phyloP scores from a whole-genome alignment of 92 coral and sea anemone species.

The Nematostella vectensis region DNA sequence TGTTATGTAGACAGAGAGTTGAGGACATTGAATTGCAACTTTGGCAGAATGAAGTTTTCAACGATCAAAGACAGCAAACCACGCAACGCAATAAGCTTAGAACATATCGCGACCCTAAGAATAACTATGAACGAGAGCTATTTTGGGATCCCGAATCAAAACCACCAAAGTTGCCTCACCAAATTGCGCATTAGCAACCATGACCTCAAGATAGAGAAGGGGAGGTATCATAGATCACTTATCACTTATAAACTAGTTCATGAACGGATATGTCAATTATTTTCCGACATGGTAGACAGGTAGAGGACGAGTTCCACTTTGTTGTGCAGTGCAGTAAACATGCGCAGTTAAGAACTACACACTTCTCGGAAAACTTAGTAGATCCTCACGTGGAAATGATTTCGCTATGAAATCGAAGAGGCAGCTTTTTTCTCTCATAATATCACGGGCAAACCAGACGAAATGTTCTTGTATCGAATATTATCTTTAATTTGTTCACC shows the following conservation, averaged over 20 bases:
- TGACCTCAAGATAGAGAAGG: neutral
- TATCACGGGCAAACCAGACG: too few species aligned
- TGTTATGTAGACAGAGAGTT: neutral
- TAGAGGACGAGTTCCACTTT: neutral
- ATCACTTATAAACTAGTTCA: neutral
- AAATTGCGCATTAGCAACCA: neutral
- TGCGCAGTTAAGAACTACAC: too few species aligned
- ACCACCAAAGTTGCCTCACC: neutral
- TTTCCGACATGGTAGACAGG: neutral
- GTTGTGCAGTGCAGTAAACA: too few species aligned
- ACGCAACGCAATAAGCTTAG: neutral
- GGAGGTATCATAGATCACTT: neutral
- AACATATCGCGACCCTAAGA: neutral
- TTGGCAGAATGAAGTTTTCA: neutral
- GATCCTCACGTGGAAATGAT: too few species aligned
- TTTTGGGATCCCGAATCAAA: neutral
- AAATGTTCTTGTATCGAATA: too few species aligned
- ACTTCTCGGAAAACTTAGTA: too few species aligned
- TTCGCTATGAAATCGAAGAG: too few species aligned
- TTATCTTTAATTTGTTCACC: too few species aligned
- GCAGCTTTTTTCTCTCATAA: too few species aligned
- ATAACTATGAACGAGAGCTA: neutral
- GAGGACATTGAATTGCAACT: neutral
- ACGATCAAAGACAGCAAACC: neutral
- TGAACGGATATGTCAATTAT: neutral